phyloP scores from a whole-genome alignment of 2,113 vertebrate species.

The Anarrhichthys ocellatus region DNA sequence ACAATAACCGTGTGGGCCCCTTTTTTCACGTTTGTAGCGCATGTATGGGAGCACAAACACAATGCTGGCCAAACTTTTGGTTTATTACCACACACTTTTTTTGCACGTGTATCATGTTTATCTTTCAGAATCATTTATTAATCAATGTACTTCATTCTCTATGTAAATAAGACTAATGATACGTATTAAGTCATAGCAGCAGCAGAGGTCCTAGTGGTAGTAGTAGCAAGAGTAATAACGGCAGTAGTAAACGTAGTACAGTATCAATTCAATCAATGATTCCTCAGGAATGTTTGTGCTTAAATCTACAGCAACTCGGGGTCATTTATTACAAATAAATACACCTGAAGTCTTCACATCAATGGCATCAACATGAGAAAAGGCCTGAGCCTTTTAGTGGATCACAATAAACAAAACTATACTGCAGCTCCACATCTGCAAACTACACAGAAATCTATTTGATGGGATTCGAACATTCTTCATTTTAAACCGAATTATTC shows the following conservation, averaged over 20 bases:
- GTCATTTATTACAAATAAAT: background rate
- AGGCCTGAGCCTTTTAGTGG: background rate
- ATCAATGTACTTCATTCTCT: background rate
- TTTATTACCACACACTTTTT: background rate
- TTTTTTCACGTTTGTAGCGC: conserved; percentile 3
- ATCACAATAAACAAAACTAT: background rate
- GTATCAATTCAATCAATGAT: background rate
- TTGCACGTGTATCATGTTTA: background rate
- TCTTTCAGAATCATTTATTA: background rate
- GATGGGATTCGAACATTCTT: background rate
- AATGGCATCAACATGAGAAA: background rate
- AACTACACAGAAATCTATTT: background rate
- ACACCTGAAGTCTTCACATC: background rate
- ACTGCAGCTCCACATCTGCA: too few relatives aligned
- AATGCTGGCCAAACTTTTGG: background rate
- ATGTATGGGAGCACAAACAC: conserved; percentile 16
- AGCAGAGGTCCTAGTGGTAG: background rate
- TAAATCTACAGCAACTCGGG: background rate
- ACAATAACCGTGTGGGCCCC: conserved; percentile 7
- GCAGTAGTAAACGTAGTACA: background rate
- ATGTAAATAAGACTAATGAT: background rate
- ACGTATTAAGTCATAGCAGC: background rate
- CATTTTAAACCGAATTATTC: background rate
- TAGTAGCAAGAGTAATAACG: background rate
- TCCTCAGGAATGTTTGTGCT: background rate